These are phyloP conservation scores for Limonius californicus DNA, from an alignment of 1,140 invertebrate species.

Conservation along the genomic window DNA sequence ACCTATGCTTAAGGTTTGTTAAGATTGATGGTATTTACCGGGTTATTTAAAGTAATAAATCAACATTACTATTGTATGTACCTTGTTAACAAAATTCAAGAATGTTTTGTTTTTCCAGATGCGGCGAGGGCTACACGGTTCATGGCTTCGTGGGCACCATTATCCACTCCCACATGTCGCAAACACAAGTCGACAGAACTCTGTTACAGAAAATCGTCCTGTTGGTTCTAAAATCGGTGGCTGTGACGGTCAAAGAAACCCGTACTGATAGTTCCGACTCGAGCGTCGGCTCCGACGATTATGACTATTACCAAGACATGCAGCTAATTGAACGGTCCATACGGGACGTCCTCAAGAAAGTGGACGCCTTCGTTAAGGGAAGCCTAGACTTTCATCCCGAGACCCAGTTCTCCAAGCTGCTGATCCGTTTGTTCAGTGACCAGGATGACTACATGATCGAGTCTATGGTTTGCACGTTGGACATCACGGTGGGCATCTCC, in stretches of 20 bases:
- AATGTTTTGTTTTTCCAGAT: conserved; percentile 15
- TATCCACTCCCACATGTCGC: conserved; percentile 29
- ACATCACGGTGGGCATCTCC: conserved; percentile 79
- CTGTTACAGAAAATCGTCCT: conserved; percentile 81
- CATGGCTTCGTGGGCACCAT: conserved; percentile 45
- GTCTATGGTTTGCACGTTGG: conserved; percentile 87
- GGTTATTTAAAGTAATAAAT: too few relatives aligned
- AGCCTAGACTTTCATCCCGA: conserved; percentile 82
- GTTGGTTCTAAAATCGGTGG: conserved; percentile 81
- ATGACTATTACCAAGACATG: conserved; percentile 85
- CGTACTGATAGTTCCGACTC: conserved; percentile 79
- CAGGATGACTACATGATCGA: conserved; percentile 89
- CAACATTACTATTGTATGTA: too few relatives aligned
- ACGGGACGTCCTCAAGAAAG: conserved; percentile 72
- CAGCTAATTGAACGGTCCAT: conserved; percentile 81
- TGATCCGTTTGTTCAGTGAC: conserved; percentile 83
- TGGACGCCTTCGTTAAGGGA: conserved; percentile 78
- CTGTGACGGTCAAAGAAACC: conserved; percentile 86
- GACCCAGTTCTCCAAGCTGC: conserved; percentile 80
- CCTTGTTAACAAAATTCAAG: too few relatives aligned
- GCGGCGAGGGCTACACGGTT: conserved; percentile 40
- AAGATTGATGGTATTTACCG: too few relatives aligned
- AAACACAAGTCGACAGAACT: conserved; percentile 60
- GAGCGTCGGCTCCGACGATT: conserved; percentile 74
- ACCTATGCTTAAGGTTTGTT: too few relatives aligned